Base-by-base conservation (phyloP, 1,140 invertebrate species). In the Neoseiulus cucumeris region DNA sequence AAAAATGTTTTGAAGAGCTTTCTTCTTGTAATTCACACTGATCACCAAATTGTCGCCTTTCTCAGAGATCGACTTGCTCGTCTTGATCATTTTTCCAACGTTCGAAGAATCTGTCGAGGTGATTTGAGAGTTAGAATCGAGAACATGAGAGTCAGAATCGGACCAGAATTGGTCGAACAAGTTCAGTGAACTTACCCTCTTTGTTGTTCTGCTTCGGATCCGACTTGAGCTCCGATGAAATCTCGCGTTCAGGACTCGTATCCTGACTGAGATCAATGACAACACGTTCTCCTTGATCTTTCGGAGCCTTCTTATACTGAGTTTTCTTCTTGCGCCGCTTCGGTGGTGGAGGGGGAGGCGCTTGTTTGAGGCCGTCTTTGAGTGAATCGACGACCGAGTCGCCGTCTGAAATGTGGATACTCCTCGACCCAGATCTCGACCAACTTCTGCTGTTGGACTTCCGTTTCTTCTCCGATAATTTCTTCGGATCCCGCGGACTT, bases 1-100 rank as follows among this genome's bases (percentile, higher is more conserved):
- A 25, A 59, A 59, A 25, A 59, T 59, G 33, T 59, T 59, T 29
- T 29, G 51, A 1, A 59, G 22, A 25, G 25, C 33, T 25, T 59
- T 59, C 51, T 59, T 59, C 33, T 25, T 59, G 22, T 29, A 59
- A 25, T 59, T 59, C 14, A 59, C 51, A 20, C 33, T 59, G 33
- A 59, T 59, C 14, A 59, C 51, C 25, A 59, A 20, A 25, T 59
- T 59, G 25, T 59, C 51, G 51, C 51, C 51, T 9, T 59, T 59
- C 17, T 25, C 51, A 2, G 51, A 59, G 33, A 59, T 59, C 33
- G 25, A 33, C 22, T 59, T 59, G 33, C 33, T 39, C 9, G 33
- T 39, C 33, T 39, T 39, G 33, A 39, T 39, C 33, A 39, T 39
- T 39, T 39, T 39, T 9, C 33, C 33, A 4, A 39, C 33, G 33